These are phyloP conservation scores for Dicaeum eximium DNA, from an alignment of 2,113 vertebrate species.

Conservation along the genomic window DNA sequence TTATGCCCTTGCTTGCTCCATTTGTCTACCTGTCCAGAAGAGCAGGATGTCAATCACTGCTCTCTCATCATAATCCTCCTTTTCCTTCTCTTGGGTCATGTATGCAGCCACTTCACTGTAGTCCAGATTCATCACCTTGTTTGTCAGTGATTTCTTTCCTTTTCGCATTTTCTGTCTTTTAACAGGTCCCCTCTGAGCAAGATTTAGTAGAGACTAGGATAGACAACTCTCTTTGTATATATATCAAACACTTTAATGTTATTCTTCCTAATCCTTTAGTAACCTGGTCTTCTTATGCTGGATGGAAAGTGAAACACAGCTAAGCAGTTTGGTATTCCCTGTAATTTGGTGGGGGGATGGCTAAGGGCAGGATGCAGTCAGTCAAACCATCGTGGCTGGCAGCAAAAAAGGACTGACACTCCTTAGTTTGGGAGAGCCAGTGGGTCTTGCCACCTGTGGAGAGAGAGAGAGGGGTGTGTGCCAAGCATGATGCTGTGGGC, in stretches of 20 bases:
- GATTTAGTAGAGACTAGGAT: neutral
- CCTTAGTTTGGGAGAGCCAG: neutral
- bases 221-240: neutral
- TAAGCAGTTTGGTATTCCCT: slow-evolving; percentile 50
- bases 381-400: neutral
- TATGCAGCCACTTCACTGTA: neutral
- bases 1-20: neutral
- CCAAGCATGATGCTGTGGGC: neutral
- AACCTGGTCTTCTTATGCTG: slow-evolving; percentile 3
- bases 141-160: neutral
- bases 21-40: neutral
- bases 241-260: neutral
- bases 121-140: neutral
- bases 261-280: slow-evolving; percentile 18
- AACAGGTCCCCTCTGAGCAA: neutral
- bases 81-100: neutral
- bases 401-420: neutral
- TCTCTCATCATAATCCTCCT: neutral
- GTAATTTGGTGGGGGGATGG: neutral
- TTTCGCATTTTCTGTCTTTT: neutral
- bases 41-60: neutral
- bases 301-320: slow-evolving; percentile 46
- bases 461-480: neutral
- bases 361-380: neutral
- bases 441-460: neutral